Evolutionary conservation across 2,888 invertebrate genomes (phyloP).

Genomic region (Orchestes rusci): DNA sequence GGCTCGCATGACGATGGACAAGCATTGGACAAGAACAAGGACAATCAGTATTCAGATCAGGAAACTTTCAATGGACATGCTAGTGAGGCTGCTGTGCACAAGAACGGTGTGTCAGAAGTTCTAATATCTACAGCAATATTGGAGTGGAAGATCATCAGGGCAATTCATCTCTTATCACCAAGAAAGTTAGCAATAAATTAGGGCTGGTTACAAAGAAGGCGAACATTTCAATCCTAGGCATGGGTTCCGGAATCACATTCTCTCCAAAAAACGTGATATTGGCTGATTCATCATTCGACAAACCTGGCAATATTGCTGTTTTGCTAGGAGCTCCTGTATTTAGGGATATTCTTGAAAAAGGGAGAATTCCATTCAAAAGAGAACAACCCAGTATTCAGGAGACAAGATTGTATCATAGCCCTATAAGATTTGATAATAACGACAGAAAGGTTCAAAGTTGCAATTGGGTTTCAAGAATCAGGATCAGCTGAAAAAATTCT

Average conservation of each 20-base stretch:
- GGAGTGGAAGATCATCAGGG: background rate
- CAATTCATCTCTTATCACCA: background rate
- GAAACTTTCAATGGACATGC: background rate
- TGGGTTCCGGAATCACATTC: background rate
- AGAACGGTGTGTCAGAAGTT: background rate
- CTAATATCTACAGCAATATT: background rate
- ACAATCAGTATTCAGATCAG: too few relatives aligned
- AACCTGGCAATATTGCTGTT: background rate
- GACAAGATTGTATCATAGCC: slow-evolving; percentile 16
- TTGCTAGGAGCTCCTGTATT: slow-evolving; percentile 4
- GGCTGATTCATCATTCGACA: background rate
- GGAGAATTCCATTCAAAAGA: background rate
- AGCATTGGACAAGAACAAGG: background rate
- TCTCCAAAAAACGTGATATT: background rate
- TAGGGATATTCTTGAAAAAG: slow-evolving; percentile 3
- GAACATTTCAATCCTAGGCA: background rate
- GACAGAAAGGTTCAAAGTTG: background rate
- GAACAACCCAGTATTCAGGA: background rate
- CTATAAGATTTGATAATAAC: background rate
- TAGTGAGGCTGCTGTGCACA: background rate
- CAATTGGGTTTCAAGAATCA: background rate
- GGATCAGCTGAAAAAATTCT: slow-evolving; percentile 6
- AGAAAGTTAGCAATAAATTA: background rate
- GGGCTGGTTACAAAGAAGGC: background rate
- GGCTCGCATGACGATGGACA: background rate